Evolutionary conservation across 2,113 vertebrate species (phyloP).

Genomic region (Stictonetta naevosa): DNA sequence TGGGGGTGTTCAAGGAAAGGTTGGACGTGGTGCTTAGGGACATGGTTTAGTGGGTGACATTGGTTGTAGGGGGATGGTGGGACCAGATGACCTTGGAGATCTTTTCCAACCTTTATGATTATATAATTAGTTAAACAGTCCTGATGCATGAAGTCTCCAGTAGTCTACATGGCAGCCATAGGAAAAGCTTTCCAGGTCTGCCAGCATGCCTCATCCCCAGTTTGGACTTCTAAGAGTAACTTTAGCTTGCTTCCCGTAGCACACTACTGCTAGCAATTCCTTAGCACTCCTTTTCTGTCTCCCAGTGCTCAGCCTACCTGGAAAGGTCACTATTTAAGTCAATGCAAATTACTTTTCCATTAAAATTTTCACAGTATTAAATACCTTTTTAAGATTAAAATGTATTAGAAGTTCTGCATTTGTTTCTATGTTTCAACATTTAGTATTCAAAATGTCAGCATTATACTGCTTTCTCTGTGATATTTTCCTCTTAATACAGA

Average conservation of each 20-base stretch:
- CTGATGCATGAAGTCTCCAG: background rate
- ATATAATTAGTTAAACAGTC: background rate
- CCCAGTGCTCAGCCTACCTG: background rate
- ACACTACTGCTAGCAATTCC: background rate
- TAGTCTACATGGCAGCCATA: background rate
- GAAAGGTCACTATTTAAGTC: background rate
- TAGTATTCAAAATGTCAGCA: background rate
- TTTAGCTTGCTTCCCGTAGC: background rate
- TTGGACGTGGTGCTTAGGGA: no score
- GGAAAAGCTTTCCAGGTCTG: background rate
- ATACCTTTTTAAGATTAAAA: background rate
- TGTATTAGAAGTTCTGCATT: background rate
- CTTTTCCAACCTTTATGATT: no score
- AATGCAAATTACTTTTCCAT: background rate
- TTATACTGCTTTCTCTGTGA: background rate
- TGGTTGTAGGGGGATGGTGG: no score
- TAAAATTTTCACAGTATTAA: background rate
- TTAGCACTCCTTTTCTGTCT: fast-evolving
- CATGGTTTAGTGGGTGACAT: no score
- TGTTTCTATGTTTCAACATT: background rate
- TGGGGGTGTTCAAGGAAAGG: no score
- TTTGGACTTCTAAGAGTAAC: background rate
- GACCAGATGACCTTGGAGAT: no score
- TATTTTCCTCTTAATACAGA: background rate
- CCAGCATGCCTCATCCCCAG: background rate